Base-by-base conservation (phyloP, 2,113 vertebrate species). In the Panthera uncia region DNA sequence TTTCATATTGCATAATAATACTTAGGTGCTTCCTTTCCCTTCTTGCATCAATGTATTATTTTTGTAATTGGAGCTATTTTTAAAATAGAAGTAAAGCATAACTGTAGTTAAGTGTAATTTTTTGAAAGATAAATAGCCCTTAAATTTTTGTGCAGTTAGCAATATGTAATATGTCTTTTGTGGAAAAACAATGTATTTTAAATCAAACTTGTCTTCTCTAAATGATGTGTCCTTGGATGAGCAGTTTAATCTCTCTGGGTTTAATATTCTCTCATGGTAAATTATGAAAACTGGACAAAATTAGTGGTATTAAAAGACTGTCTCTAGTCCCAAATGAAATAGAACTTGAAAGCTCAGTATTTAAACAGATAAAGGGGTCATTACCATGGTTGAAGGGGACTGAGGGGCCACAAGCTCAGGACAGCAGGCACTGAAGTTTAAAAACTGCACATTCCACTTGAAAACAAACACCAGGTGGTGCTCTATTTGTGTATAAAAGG, bases 401-500 rank as follows among this genome's bases (percentile, higher is more conserved):
- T 36, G 33, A 81, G 57, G 57, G 52, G 25, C 31, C 16, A 45
- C 25, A 73, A 50, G 45, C 19, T 41, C 50, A 31, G 18, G 21
- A 48, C 1, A 91, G 63, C 4, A 73, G 69, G 25, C 25, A 36
- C 18, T 92, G 25, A 55, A 57, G 57, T 25, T 91, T 96, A 97
- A 96, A 92, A 45, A 73, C 88, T 92, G 50, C 0, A 0, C 11
- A 12, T 97, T 87, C 23, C 6, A 45, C 83, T 97, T 95, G 48
- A 82, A 91, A 18, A 63, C 31, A 66, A 97, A 97, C 98, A 69
- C 97, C 96, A 99, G 98, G 55, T 98, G 98, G 98, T 98, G 98
- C 98, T 97, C 63, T 91, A 92, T 95, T 57, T 93, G 38, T 94
- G 5, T 86, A 78, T 94, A 68, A 96, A 91, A 65, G 71, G 48